Evolutionary conservation across 2,797 vertebrate genomes (phyloP), one percentile per base, ranked within the genome.

Genomic region (Echeneis naucrates): DNA sequence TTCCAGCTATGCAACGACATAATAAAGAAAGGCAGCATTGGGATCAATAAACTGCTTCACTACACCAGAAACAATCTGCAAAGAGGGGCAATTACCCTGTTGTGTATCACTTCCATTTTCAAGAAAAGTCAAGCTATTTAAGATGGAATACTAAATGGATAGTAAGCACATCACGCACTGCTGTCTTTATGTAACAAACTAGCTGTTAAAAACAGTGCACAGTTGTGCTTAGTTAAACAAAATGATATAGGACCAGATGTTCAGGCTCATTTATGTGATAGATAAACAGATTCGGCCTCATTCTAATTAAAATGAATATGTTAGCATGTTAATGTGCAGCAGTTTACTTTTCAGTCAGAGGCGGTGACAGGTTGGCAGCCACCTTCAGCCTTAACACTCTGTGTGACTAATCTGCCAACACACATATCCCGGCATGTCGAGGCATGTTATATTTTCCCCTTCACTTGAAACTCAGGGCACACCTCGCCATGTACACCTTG

Each of bases 381-480:
- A 50, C 63, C 68, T 47, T 61, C 33, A 68, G 59, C 62, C 58
- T 57, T 5, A 67, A 52, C 51, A 52, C 23, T 26, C 55, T 13
- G 21, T 32, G 68, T 65, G 72, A 82, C 72, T 68, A 30, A 68
- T 63, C 48, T 47, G 62, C 54, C 72, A 67, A 58, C 51, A 30
- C 21, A 35, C 37, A 17, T 16, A 21, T 35, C 21, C 21, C 79
- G 59, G 80, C 82, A 82, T 75, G 84, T 59, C 13, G 24, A 61
- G 70, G 63, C 82, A 53, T 62, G 79, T 61, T 53, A 33, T 6
- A 35, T n/a, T 6, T 27, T 32, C 52, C 23, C 55, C 51, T 53
- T 64, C 37, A 30, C 32, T 75, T 68, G 47, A 74, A 82, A 87
- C 72, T 45, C 79, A 52, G 52, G 66, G 52, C 83, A 78, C 79